phyloP scores from a whole-genome alignment of 2,113 vertebrate genomes.

The Dasyornis broadbenti region DNA sequence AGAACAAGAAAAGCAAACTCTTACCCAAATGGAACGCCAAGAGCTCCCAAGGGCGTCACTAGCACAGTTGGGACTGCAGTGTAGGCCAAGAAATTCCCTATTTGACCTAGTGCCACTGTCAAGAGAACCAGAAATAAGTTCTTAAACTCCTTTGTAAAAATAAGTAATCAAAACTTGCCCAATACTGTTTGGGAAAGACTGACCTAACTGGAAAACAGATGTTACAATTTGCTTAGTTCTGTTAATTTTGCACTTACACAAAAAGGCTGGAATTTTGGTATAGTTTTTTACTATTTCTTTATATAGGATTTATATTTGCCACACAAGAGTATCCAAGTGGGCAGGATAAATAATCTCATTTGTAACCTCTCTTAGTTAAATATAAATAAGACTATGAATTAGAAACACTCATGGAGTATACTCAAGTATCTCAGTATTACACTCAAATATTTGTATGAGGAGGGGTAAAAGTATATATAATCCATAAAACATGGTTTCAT shows the following conservation, averaged over 20 bases:
- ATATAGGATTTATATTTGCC: not conserved
- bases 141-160: slow-evolving; percentile 18
- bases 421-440: not conserved
- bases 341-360: not conserved
- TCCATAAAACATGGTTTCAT: not conserved
- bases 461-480: not conserved
- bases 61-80: slow-evolving; percentile 90
- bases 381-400: not conserved
- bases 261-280: not conserved
- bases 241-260: not conserved
- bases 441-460: not conserved
- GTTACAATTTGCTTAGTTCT: not conserved
- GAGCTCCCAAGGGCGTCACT: slow-evolving; percentile 91
- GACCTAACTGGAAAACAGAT: slow-evolving; percentile 15
- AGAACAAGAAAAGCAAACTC: slow-evolving; percentile 57
- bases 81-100: slow-evolving; percentile 95
- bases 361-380: not conserved
- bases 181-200: not conserved
- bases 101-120: slow-evolving; percentile 90
- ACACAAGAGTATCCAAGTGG: not conserved
- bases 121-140: slow-evolving; percentile 55
- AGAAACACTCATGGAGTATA: not conserved
- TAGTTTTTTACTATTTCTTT: not conserved
- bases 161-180: not conserved
- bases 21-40: slow-evolving; percentile 96